Evolutionary conservation across 2,113 vertebrate genomes (phyloP).

Genomic region (Tapirus terrestris): DNA sequence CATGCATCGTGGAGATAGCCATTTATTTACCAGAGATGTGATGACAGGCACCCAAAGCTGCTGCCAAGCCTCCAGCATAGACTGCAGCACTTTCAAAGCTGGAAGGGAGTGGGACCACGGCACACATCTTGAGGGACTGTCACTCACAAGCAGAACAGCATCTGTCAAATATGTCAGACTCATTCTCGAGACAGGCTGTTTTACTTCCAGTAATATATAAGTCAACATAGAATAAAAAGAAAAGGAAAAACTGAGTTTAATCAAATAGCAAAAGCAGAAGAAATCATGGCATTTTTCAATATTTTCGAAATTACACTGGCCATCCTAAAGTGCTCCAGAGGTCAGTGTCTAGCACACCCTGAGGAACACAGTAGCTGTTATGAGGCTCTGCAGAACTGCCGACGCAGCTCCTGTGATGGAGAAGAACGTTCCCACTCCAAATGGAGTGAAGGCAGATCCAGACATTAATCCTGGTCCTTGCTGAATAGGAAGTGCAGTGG

Average conservation of each 20-base stretch:
- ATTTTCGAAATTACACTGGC: background rate
- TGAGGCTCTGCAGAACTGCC: background rate
- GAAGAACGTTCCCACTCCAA: background rate
- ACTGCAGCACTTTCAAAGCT: too few species aligned
- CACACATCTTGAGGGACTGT: accelerated
- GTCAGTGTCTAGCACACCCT: accelerated
- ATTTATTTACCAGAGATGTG: background rate
- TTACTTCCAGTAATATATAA: background rate
- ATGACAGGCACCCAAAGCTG: background rate
- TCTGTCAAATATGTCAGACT: background rate
- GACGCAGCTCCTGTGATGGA: accelerated
- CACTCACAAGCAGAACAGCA: background rate
- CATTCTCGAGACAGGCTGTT: background rate
- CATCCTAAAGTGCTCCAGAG: too few species aligned
- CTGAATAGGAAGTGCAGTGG: background rate
- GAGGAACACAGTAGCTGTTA: accelerated
- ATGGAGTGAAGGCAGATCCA: background rate
- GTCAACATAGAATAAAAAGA: background rate
- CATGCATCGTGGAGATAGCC: too few species aligned
- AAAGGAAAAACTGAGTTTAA: background rate
- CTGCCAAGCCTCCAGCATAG: background rate
- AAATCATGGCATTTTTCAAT: background rate
- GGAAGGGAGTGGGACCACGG: accelerated
- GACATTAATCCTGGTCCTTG: background rate
- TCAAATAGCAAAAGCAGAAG: background rate